Evolutionary conservation across 2,113 vertebrate genomes (phyloP), one percentile per base, ranked within the genome.

Genomic region (Psophia crepitans): DNA sequence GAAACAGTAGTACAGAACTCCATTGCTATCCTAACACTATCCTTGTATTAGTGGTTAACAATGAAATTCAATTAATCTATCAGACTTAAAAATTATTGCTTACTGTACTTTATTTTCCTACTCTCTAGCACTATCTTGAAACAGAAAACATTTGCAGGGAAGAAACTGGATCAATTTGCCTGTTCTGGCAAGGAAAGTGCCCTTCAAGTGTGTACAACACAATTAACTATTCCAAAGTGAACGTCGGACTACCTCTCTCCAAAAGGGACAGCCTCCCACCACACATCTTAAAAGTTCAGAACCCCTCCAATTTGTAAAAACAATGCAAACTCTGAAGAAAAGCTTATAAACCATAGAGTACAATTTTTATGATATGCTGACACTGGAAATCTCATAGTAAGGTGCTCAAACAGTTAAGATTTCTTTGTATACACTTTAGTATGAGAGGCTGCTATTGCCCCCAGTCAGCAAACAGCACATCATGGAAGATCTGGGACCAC

Each of bases 31-130:
- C 73, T 89, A 94, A 82, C 33, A 63, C 61, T 79, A 79, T 13
- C 33, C 57, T 89, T 75, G 21, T 63, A 89, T 91, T 93, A 87
- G 65, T 82, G 70, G 61, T 93, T 64, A 94, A 76, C 37, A 94
- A 82, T 0, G 3, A 87, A 85, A 53, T 39, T 92, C 24, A 77
- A 9, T 80, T 79, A 0, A 89, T 56, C 73, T 84, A 91, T 35
- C 19, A 79, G 44, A 76, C 57, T 74, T 77, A 11, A 71, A 92
- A 87, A 53, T 4, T 90, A 93, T 93, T 94, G 92, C 89, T 95
- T 71, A 64, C 69, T 92, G 48, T 57, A 39, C 19, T n/a, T 77
- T 46, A 39, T 68, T 44, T 80, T 77, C 60, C 73, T 75, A 78
- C 32, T 87, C 30, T 35, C 48, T 84, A 94, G 35, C 61, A 89